Percentiles rank a stretch among this genome's conserved stretches.
Conservation (phyloP, 2,888 invertebrate genomes). For the Drosophila kuntzei region DNA sequence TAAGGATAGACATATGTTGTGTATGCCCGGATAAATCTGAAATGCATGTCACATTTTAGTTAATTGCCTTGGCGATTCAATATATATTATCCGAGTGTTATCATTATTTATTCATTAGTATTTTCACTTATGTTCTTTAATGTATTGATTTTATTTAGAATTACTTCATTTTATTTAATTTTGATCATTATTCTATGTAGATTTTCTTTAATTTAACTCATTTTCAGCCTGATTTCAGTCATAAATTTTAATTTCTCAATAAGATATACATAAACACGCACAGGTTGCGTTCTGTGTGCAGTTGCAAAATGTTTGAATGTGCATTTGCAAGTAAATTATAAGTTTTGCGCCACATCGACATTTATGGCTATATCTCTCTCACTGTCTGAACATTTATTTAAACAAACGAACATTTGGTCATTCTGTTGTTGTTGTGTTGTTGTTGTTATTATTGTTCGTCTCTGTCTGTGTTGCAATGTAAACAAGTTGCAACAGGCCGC, state of each 20-base stretch:
- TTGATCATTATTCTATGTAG: neutral
- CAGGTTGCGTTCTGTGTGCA: slow-evolving; percentile 12
- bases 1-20: neutral
- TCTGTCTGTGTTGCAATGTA: slow-evolving; percentile 46
- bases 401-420: slow-evolving; percentile 28
- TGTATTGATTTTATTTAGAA: neutral
- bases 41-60: neutral
- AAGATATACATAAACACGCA: neutral
- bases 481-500: slow-evolving; percentile 56
- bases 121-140: neutral
- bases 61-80: neutral
- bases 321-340: slow-evolving; percentile 37
- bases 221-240: neutral
- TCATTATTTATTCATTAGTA: no score
- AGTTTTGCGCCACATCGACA: slow-evolving; percentile 25
- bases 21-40: neutral
- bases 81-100: neutral
- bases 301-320: slow-evolving; percentile 23
- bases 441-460: neutral
- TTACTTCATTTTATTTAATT: neutral
- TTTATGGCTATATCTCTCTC: slow-evolving; percentile 17
- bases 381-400: slow-evolving; percentile 26
- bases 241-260: slow-evolving; percentile 15
- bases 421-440: slow-evolving; percentile 1
- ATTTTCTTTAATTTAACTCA: neutral